These are phyloP conservation scores for Scolopax mira DNA, from an alignment of 2,113 vertebrate species.

Conservation along the genomic window DNA sequence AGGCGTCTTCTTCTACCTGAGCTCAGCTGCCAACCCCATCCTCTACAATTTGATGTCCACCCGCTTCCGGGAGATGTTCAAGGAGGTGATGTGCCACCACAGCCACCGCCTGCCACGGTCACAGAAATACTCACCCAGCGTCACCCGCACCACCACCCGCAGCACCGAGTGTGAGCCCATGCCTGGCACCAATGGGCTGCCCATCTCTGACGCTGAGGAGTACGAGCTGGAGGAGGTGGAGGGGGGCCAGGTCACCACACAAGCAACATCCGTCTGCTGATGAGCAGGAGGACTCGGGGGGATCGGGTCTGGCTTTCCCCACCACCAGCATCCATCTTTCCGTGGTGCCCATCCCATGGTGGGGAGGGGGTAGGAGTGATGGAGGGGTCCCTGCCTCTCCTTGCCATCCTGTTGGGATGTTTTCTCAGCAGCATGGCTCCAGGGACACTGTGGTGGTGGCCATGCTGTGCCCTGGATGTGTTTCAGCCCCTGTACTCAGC, in stretches of 20 bases:
- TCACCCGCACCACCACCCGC: slow-evolving; percentile 79
- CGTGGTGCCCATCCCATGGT: accelerated
- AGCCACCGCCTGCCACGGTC: not conserved
- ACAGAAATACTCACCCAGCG: slow-evolving; percentile 71
- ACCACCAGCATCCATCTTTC: not conserved
- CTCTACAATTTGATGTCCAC: slow-evolving; percentile 96
- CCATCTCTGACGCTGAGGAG: slow-evolving; percentile 42
- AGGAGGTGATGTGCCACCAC: slow-evolving; percentile 81
- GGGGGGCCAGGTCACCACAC: not conserved
- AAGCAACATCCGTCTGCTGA: slow-evolving; percentile 46
- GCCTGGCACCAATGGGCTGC: slow-evolving; percentile 37
- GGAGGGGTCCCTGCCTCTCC: not conserved
- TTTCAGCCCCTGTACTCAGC: accelerated
- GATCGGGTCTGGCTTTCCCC: not conserved
- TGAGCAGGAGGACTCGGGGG: not conserved
- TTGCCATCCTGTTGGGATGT: not conserved
- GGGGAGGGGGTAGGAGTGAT: not conserved
- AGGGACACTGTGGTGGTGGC: accelerated
- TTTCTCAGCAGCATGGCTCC: not conserved
- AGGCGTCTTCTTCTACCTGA: slow-evolving; percentile 91
- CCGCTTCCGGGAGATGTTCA: slow-evolving; percentile 92
- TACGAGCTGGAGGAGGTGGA: not conserved
- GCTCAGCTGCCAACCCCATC: slow-evolving; percentile 88
- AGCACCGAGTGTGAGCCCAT: slow-evolving; percentile 81
- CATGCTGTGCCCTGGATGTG: not conserved